These are phyloP conservation scores for Schizothorax lantsangensis DNA, from an alignment of 2,797 vertebrate genomes.

Conservation along the genomic window DNA sequence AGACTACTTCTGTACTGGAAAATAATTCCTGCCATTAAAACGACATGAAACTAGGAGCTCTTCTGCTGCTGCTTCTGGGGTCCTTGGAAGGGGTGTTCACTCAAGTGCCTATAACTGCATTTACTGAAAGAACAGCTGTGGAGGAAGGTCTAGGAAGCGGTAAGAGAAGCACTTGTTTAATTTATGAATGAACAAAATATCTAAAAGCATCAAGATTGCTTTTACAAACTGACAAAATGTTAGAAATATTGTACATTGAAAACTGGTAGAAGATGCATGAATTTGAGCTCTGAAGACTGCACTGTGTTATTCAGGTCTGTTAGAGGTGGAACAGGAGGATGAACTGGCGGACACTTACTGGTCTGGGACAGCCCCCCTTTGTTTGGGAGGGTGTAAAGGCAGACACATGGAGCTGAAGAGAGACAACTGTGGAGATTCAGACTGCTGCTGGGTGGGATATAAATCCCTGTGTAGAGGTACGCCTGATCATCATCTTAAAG, in stretches of 20 bases:
- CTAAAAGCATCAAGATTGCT: not conserved
- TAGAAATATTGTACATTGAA: not conserved
- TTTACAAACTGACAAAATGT: conserved; percentile 1
- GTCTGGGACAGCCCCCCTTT: conserved; percentile 84
- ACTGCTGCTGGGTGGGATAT: conserved; percentile 87
- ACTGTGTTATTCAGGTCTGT: conserved; percentile 64
- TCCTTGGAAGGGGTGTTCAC: conserved; percentile 59
- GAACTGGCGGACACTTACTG: conserved; percentile 78
- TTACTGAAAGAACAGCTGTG: conserved; percentile 30
- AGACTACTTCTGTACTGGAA: not conserved
- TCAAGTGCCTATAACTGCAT: conserved; percentile 63
- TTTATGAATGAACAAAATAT: not conserved
- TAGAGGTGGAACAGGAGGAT: conserved; percentile 66
- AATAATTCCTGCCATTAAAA: not conserved
- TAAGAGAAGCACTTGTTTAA: conserved; percentile 57
- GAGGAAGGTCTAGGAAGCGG: conserved; percentile 73
- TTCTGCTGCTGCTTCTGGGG: conserved; percentile 61
- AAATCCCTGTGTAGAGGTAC: conserved; percentile 86
- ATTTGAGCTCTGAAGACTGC: not conserved
- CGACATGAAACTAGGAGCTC: conserved; percentile 46
- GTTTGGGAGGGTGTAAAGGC: conserved; percentile 80
- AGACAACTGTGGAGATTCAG: conserved; percentile 83
- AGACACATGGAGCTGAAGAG: conserved; percentile 82
- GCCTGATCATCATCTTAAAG: not conserved
- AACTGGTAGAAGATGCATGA: not conserved